phyloP scores from a whole-genome alignment of 2,797 vertebrate genomes.

The Clarias pachynema region DNA sequence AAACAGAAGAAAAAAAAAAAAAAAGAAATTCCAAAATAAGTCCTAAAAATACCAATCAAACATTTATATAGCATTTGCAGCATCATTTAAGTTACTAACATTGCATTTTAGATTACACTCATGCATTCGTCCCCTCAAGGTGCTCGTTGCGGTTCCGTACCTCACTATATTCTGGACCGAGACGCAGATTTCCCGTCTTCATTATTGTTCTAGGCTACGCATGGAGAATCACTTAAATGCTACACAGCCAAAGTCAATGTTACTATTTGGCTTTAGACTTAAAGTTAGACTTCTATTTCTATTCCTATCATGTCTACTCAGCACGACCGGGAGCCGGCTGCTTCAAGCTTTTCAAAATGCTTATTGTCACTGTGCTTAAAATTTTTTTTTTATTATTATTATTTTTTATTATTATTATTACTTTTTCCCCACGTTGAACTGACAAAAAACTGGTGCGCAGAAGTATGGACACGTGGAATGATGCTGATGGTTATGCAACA shows the following conservation, averaged over 20 bases:
- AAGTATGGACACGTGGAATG: background rate
- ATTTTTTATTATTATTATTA: too few relatives aligned
- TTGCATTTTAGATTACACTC: background rate
- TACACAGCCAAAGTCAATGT: slow-evolving; percentile 7
- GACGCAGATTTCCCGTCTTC: slow-evolving; percentile 1
- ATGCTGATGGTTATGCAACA: background rate
- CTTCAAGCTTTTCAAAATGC: background rate
- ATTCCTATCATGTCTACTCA: background rate
- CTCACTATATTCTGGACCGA: slow-evolving; percentile 8
- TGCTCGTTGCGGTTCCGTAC: background rate
- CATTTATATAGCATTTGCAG: background rate
- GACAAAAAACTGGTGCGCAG: too few relatives aligned
- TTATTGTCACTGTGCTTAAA: background rate
- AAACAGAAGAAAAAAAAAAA: background rate
- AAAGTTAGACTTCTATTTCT: background rate
- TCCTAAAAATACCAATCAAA: background rate
- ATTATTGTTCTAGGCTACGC: slow-evolving; percentile 6
- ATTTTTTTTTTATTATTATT: background rate
- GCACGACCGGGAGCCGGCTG: background rate
- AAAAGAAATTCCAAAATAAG: background rate
- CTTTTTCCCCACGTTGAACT: background rate
- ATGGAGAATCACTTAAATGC: slow-evolving; percentile 5
- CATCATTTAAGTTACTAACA: background rate
- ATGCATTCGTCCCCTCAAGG: background rate
- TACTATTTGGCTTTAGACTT: slow-evolving; percentile 9